These are phyloP conservation scores for Platycnemis pennipes DNA, from an alignment of 2,888 invertebrate genomes.

Conservation along the genomic window DNA sequence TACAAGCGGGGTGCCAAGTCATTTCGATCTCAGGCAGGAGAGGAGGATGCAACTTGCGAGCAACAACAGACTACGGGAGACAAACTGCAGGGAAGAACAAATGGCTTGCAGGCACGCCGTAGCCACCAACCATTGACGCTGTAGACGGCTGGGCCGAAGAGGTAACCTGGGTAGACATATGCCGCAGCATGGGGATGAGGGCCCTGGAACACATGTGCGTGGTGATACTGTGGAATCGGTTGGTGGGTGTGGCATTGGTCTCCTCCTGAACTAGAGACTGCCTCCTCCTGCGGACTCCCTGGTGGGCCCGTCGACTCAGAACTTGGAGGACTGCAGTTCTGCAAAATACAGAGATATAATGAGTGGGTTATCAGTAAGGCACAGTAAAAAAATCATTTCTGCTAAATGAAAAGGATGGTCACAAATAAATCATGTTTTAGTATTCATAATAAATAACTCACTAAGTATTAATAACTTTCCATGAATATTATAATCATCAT, in stretches of 20 bases:
- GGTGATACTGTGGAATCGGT: constrained; percentile 70
- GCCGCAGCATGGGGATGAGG: constrained; percentile 71
- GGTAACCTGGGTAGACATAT: constrained; percentile 80
- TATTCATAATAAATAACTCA: too few relatives aligned
- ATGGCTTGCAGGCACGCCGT: constrained; percentile 31
- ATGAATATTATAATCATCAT: too few relatives aligned
- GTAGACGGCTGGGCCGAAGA: constrained; percentile 80
- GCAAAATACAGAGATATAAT: constrained; percentile 62
- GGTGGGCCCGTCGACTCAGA: constrained; percentile 75
- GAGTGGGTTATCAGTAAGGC: too few relatives aligned
- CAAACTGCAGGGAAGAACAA: constrained; percentile 34
- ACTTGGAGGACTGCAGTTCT: constrained; percentile 76
- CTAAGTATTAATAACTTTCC: too few relatives aligned
- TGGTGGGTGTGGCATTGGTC: constrained; percentile 64
- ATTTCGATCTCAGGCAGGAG: not conserved
- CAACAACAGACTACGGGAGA: constrained; percentile 47
- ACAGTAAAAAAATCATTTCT: too few relatives aligned
- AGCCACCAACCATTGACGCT: constrained; percentile 78
- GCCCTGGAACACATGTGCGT: constrained; percentile 58
- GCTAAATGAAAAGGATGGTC: too few relatives aligned
- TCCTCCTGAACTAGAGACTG: constrained; percentile 71
- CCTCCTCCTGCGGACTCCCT: constrained; percentile 75
- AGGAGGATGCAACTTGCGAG: not conserved
- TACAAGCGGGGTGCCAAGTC: not conserved
- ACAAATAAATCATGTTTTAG: too few relatives aligned